Percentiles rank a stretch among this genome's conserved stretches.
These are phyloP conservation scores for Ptychoptera albimana DNA, from an alignment of 2,888 invertebrate species.

Conservation along the genomic window DNA sequence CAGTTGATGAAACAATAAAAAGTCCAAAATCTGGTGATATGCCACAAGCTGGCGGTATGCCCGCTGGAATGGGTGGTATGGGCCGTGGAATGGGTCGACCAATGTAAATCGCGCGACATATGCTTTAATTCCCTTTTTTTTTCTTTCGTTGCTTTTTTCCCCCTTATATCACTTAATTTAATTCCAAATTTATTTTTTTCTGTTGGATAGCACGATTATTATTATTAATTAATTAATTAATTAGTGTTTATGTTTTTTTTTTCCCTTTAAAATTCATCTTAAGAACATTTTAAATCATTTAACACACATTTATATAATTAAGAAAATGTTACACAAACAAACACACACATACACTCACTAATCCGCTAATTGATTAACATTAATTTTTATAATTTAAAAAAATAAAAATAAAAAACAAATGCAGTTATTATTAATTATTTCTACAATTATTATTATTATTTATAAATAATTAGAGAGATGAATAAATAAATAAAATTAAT, in stretches of 20 bases:
- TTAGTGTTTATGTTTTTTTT: conserved; percentile 5
- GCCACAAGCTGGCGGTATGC: conserved; percentile 28
- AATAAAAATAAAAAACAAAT: too few relatives aligned
- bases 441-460: too few relatives aligned
- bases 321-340: too few relatives aligned
- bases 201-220: conserved; percentile 11
- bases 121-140: too few relatives aligned
- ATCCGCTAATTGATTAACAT: too few relatives aligned
- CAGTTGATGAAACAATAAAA: conserved; percentile 97
- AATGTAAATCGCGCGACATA: conserved; percentile 26
- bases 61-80: conserved; percentile 27
- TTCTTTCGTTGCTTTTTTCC: not conserved
- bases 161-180: conserved; percentile 13
- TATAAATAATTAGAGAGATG: too few relatives aligned
- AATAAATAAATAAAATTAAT: too few relatives aligned
- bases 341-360: too few relatives aligned
- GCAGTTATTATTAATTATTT: too few relatives aligned
- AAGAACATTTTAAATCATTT: too few relatives aligned
- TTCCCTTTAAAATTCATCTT: conserved; percentile 13
- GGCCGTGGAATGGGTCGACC: conserved; percentile 65
- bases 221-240: conserved; percentile 5
- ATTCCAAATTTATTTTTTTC: conserved; percentile 9
- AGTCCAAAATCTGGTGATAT: conserved; percentile 53
- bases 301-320: too few relatives aligned
- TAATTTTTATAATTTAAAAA: too few relatives aligned